These are phyloP conservation scores for Psilanteris sp. DNA, from an alignment of 1,140 invertebrate species.

Conservation along the genomic window DNA sequence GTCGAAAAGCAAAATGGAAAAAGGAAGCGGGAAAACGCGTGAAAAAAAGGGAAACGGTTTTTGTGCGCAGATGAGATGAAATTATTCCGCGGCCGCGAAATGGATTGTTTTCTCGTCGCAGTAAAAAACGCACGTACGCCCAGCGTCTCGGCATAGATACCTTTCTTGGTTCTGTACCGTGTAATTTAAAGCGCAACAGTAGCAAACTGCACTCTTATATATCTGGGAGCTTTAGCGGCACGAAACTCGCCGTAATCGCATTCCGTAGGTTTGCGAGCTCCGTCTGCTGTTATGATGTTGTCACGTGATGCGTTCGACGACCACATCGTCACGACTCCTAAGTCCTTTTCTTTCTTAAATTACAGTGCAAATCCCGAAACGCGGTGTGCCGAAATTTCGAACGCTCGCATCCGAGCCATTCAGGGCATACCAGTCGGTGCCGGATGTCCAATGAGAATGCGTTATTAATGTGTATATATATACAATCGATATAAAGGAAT, in stretches of 20 bases:
- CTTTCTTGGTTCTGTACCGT: slow-evolving; percentile 37
- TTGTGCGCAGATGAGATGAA: slow-evolving; percentile 13
- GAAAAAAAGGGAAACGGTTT: slow-evolving; percentile 12
- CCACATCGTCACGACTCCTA: slow-evolving; percentile 34
- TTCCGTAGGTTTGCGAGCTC: slow-evolving; percentile 20
- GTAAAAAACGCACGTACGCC: slow-evolving; percentile 41
- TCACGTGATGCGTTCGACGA: slow-evolving; percentile 38
- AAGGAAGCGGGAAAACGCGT: background rate
- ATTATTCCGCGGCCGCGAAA: slow-evolving; percentile 38
- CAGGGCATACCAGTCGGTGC: slow-evolving; percentile 1
- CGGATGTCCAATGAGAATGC: slow-evolving; percentile 13
- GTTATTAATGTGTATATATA: background rate
- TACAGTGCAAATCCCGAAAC: slow-evolving; percentile 18
- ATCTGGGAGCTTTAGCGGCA: slow-evolving; percentile 38
- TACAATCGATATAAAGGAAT: background rate
- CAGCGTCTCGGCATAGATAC: slow-evolving; percentile 45
- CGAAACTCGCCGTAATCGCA: slow-evolving; percentile 48
- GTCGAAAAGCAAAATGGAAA: no score
- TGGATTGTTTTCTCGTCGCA: slow-evolving; percentile 44
- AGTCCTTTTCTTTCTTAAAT: slow-evolving; percentile 33
- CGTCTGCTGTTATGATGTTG: slow-evolving; percentile 34
- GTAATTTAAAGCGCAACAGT: slow-evolving; percentile 57
- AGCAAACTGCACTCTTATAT: slow-evolving; percentile 45
- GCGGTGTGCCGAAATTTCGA: slow-evolving; percentile 20
- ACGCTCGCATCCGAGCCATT: background rate